These are phyloP conservation scores for Agrotis exclamationis DNA, from an alignment of 2,888 invertebrate species.

Conservation along the genomic window DNA sequence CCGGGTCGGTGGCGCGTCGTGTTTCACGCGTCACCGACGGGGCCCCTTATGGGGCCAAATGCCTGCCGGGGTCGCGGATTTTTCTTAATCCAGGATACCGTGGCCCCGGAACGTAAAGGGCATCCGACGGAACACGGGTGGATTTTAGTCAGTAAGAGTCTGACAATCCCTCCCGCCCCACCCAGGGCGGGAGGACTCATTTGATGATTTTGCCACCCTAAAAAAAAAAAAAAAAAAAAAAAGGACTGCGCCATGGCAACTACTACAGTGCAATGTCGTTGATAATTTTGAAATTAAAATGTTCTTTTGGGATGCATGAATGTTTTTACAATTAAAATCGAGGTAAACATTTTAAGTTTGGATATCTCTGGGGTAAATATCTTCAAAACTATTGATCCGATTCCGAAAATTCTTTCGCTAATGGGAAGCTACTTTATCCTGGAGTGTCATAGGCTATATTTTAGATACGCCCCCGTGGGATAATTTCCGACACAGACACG, in stretches of 20 bases:
- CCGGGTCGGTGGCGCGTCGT: too few relatives aligned
- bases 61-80: too few relatives aligned
- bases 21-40: too few relatives aligned
- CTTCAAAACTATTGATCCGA: neutral
- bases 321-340: neutral
- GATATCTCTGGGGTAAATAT: neutral
- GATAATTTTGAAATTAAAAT: neutral
- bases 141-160: too few relatives aligned
- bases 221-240: too few relatives aligned
- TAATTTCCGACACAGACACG: neutral
- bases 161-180: too few relatives aligned
- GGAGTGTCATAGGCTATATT: neutral
- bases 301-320: neutral
- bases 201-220: too few relatives aligned
- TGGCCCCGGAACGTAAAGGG: too few relatives aligned
- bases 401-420: neutral
- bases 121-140: too few relatives aligned
- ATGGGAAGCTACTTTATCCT: neutral
- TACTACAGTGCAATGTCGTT: constrained; percentile 22
- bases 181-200: too few relatives aligned
- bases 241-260: constrained; percentile 21
- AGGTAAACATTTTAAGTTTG: neutral
- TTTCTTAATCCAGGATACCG: too few relatives aligned
- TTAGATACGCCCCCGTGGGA: neutral
- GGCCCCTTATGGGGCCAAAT: too few relatives aligned